A percentile compares a stretch with the other conserved stretches of the same genome.
These are phyloP conservation scores for Hiodon alosoides DNA, from an alignment of 2,113 vertebrate species.

Conservation along the genomic window DNA sequence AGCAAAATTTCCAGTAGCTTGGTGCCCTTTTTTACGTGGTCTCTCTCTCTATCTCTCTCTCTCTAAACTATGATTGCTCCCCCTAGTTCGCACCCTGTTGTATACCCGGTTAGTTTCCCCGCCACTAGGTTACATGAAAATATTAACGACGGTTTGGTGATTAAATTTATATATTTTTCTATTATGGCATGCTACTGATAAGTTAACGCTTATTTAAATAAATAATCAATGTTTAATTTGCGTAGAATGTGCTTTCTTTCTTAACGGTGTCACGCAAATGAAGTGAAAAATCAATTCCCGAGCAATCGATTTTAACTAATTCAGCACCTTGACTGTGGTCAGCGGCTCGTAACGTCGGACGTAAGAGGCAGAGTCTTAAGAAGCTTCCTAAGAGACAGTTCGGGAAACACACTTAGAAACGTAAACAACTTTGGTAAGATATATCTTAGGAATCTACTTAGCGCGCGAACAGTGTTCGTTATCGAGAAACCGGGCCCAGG, in stretches of 20 bases:
- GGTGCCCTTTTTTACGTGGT: background rate
- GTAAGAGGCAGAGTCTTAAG: background rate
- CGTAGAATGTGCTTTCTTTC: no score
- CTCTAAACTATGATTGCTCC: background rate
- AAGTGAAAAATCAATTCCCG: background rate
- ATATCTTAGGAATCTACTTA: constrained; percentile 4
- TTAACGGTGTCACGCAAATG: no score
- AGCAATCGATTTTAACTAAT: constrained; percentile 3
- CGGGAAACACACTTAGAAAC: background rate
- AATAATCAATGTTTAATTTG: no score
- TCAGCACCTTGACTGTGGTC: constrained; percentile 1
- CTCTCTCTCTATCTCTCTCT: background rate
- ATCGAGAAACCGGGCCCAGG: background rate
- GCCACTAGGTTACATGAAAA: no score
- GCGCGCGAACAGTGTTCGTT: background rate
- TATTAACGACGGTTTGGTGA: no score
- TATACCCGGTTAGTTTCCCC: no score
- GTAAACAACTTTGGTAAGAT: background rate
- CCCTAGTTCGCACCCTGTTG: background rate
- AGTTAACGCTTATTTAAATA: no score
- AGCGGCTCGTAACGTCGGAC: background rate
- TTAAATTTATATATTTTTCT: no score
- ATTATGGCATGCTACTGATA: no score
- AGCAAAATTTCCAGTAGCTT: constrained; percentile 4
- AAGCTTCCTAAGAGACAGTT: background rate